Percentiles rank a stretch among this genome's conserved stretches.
phyloP scores from a whole-genome alignment of 2,797 vertebrate species.

The Psittacula derbiana region DNA sequence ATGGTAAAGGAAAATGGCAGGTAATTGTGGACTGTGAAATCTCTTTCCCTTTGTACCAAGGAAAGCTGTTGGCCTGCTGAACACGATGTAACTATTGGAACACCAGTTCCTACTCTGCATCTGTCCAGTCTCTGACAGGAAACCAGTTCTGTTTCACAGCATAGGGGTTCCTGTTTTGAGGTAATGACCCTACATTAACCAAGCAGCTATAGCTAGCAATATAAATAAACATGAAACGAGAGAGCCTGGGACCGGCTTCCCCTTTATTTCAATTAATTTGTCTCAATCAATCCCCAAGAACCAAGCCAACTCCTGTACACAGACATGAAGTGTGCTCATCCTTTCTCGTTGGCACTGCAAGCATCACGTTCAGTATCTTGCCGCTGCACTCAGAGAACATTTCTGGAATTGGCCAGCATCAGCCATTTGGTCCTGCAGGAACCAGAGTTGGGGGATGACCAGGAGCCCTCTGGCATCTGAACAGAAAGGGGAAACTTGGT shows the following conservation, averaged over 20 bases:
- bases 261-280: slow-evolving; percentile 25
- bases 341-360: neutral
- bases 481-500: neutral
- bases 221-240: neutral
- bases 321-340: neutral
- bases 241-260: neutral
- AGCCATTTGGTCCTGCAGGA: neutral
- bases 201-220: neutral
- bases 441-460: neutral
- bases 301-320: neutral
- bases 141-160: neutral
- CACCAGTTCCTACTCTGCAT: neutral
- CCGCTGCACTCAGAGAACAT: neutral
- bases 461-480: neutral
- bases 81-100: neutral
- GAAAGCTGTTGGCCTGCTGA: neutral
- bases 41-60: neutral
- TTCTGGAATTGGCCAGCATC: neutral
- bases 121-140: neutral
- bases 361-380: accelerated
- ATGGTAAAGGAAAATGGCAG: neutral
- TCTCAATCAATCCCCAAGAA: neutral
- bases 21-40: neutral
- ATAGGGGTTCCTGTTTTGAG: neutral
- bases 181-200: neutral